A percentile compares a stretch with the other conserved stretches of the same genome.
Conservation (phyloP, 2,113 vertebrate species). For the Clarias magur region DNA sequence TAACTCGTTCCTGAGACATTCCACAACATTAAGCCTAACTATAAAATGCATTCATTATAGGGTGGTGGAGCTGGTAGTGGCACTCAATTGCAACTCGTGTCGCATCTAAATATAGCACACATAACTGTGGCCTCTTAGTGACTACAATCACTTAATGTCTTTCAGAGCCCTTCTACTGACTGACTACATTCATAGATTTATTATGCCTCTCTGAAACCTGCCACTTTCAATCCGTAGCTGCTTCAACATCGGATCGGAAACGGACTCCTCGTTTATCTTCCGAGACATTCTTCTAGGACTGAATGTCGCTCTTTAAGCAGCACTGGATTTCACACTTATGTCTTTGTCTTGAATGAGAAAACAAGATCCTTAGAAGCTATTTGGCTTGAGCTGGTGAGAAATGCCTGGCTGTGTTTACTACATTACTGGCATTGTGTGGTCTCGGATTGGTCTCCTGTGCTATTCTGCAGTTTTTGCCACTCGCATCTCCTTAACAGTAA, state of each 20-base stretch:
- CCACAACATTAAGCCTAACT: not conserved
- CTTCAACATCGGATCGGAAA: conserved; percentile 32
- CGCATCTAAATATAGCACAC: conserved; percentile 41
- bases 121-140: conserved; percentile 19
- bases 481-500: conserved; percentile 35
- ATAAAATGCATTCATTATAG: not conserved
- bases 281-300: not conserved
- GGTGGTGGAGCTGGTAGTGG: not conserved
- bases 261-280: not conserved
- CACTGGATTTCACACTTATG: not conserved
- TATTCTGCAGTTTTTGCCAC: conserved; percentile 31
- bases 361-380: conserved; percentile 16
- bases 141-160: conserved; percentile 21
- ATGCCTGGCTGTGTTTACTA: conserved; percentile 23
- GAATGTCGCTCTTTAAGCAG: conserved; percentile 7
- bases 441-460: not conserved
- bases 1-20: not conserved
- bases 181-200: not conserved
- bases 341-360: conserved; percentile 6
- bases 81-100: not conserved
- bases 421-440: conserved; percentile 38
- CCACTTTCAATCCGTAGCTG: conserved; percentile 23
- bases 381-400: conserved; percentile 34
- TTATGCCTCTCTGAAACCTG: not conserved
- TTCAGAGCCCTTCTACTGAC: conserved; percentile 17